These are phyloP conservation scores for Turritopsis rubra DNA, from an alignment of 30 jellyfish, hydroid and myxozoan genomes.

Conservation along the genomic window DNA sequence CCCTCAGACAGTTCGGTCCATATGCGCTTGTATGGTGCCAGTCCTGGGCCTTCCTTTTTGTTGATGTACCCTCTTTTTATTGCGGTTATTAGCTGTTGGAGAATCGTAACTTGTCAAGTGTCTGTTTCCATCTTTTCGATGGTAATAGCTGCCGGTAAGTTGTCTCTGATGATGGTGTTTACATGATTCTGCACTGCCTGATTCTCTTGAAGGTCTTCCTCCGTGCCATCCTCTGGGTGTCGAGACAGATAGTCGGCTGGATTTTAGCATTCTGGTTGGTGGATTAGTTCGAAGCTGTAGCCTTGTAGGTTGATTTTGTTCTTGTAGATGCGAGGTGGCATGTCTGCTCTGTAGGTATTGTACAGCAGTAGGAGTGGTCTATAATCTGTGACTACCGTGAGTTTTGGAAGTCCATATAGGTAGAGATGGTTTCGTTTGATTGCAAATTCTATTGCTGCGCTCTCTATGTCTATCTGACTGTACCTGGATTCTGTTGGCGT, in stretches of 20 bases:
- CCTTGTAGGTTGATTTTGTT: conserved; percentile 35
- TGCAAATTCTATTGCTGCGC: conserved; percentile 13
- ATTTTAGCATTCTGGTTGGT: conserved; percentile 17
- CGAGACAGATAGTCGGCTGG: conserved; percentile 23
- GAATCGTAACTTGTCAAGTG: background rate
- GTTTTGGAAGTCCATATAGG: conserved; percentile 8
- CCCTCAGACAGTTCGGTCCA: too few species aligned
- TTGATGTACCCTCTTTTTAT: conserved; percentile 1
- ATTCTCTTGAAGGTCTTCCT: background rate
- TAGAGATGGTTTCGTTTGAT: background rate
- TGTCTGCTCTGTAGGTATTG: conserved; percentile 23
- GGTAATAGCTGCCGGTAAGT: background rate
- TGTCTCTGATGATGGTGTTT: background rate
- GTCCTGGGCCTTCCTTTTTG: background rate
- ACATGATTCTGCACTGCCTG: background rate
- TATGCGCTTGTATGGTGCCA: background rate
- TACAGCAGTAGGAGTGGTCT: conserved; percentile 24
- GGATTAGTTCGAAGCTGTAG: conserved; percentile 12
- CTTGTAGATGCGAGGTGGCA: conserved; percentile 17
- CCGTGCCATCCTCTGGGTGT: background rate
- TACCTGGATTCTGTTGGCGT: background rate
- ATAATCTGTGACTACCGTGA: conserved; percentile 21
- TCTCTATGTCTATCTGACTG: conserved; percentile 28
- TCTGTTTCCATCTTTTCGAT: background rate
- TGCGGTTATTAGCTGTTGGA: background rate